phyloP scores from a whole-genome alignment of 2,797 vertebrate genomes.

The Euthynnus affinis region DNA sequence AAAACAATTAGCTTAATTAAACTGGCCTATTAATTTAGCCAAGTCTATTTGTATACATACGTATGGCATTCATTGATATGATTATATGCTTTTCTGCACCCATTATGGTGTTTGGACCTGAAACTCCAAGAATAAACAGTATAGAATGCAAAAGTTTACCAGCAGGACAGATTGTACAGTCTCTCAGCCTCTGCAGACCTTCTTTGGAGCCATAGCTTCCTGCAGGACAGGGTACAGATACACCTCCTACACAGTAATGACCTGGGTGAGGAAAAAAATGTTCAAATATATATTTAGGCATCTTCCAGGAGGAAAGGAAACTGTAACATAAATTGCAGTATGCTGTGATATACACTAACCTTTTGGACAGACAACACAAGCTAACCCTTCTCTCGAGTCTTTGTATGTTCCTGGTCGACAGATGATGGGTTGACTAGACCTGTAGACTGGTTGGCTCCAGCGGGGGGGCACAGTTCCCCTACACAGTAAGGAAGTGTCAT shows the following conservation, averaged over 20 bases:
- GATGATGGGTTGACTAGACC: constrained; percentile 65
- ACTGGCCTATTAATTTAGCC: neutral
- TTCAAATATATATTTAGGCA: neutral
- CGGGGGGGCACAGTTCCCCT: constrained; percentile 48
- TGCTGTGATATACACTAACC: constrained; percentile 71
- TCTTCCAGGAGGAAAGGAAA: neutral
- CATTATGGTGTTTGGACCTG: neutral
- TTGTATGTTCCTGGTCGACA: constrained; percentile 84
- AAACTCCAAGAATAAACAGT: neutral
- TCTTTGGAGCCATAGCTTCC: constrained; percentile 86
- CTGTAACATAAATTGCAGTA: neutral
- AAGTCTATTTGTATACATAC: neutral
- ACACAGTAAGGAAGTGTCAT: constrained; percentile 72
- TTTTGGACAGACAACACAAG: constrained; percentile 80
- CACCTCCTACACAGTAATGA: constrained; percentile 85
- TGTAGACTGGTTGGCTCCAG: constrained; percentile 69
- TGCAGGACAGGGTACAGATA: constrained; percentile 81
- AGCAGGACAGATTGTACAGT: constrained; percentile 85
- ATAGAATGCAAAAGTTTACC: constrained; percentile 72
- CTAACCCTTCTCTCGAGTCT: constrained; percentile 63
- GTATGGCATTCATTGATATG: neutral
- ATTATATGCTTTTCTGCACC: constrained; percentile 2
- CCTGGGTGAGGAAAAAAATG: constrained; percentile 74
- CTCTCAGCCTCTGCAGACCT: constrained; percentile 76
- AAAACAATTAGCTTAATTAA: constrained; percentile 5